Conservation (phyloP, 2,888 invertebrate genomes). For the Drosophila dives region DNA sequence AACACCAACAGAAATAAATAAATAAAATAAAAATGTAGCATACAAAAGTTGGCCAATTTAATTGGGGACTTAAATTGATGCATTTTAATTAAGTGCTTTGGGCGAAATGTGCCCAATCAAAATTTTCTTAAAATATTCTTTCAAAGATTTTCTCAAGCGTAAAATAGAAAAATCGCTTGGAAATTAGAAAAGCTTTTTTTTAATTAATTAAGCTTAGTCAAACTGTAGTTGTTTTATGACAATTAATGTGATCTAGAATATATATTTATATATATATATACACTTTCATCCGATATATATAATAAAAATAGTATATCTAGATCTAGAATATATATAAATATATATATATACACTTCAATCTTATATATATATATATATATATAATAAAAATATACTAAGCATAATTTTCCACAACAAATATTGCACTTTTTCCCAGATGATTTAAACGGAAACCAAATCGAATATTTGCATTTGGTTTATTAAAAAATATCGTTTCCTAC, state of each 20-base stretch:
- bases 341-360: background rate
- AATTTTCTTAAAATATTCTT: slow-evolving; percentile 1
- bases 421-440: background rate
- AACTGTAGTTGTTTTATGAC: background rate
- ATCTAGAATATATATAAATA: background rate
- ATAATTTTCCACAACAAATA: background rate
- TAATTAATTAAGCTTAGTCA: background rate
- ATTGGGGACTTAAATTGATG: slow-evolving; percentile 31
- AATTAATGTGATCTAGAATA: background rate
- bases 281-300: background rate
- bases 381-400: background rate
- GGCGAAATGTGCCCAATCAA: background rate
- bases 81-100: slow-evolving; percentile 4
- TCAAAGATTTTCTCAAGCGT: background rate
- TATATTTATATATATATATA: background rate
- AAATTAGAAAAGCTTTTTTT: background rate
- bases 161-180: background rate
- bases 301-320: too few species aligned
- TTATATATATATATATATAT: background rate
- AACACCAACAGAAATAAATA: background rate
- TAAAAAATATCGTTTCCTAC: background rate
- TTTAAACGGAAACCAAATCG: background rate
- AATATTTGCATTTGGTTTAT: background rate
- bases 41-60: slow-evolving; percentile 36
- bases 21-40: background rate